Conservation (phyloP, 2,113 vertebrate genomes). For the Alosa alosa region DNA sequence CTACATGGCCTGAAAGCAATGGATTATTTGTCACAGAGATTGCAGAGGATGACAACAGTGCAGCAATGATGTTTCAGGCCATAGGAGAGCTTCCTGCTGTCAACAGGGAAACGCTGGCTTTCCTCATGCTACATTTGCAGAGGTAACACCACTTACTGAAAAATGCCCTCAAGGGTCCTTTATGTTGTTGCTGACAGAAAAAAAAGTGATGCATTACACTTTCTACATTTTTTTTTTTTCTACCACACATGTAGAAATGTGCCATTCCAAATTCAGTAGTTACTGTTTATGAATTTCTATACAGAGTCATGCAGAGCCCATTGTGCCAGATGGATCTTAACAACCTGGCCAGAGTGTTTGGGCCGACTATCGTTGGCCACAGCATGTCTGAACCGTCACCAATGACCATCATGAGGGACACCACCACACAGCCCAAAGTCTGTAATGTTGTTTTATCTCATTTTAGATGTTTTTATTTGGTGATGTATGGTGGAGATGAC, state of each 20-base stretch:
- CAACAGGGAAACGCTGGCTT: slow-evolving; percentile 81
- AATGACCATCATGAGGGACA: slow-evolving; percentile 76
- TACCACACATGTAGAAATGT: neutral
- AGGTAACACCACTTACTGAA: slow-evolving; percentile 55
- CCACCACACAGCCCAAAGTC: slow-evolving; percentile 76
- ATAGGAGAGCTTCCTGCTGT: slow-evolving; percentile 73
- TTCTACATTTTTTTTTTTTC: no score
- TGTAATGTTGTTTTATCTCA: neutral
- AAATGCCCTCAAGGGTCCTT: neutral
- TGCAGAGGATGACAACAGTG: slow-evolving; percentile 58
- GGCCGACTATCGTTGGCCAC: slow-evolving; percentile 81
- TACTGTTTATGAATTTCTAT: neutral
- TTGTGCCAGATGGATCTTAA: slow-evolving; percentile 79
- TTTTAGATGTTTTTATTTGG: neutral
- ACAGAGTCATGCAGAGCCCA: slow-evolving; percentile 72
- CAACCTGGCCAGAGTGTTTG: slow-evolving; percentile 81
- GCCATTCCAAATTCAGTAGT: neutral
- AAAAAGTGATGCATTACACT: neutral
- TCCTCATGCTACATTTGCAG: slow-evolving; percentile 77
- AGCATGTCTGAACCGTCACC: slow-evolving; percentile 74
- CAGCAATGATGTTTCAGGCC: slow-evolving; percentile 59
- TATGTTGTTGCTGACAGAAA: neutral
- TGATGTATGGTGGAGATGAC: neutral
- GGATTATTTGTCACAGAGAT: slow-evolving; percentile 63
- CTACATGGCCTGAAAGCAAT: neutral